These are phyloP conservation scores for Magallana nippona DNA, from an alignment of 2,888 invertebrate species.

Conservation along the genomic window DNA sequence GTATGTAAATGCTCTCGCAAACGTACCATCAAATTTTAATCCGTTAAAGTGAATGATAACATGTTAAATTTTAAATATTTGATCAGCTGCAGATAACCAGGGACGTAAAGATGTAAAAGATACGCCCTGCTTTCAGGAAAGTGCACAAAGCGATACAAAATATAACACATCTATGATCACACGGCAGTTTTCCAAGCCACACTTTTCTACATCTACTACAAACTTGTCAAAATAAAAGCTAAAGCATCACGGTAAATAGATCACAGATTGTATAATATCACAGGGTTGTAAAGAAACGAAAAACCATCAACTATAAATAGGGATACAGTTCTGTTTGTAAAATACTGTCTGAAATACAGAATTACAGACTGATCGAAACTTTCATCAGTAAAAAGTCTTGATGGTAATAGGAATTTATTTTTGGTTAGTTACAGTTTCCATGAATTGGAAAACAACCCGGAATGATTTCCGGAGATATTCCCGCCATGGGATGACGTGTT, in stretches of 20 bases:
- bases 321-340: background rate
- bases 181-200: background rate
- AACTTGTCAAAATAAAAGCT: background rate
- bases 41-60: too few relatives aligned
- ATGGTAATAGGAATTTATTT: background rate
- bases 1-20: too few relatives aligned
- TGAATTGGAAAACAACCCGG: constrained; percentile 6
- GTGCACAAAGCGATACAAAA: too few relatives aligned
- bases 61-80: too few relatives aligned
- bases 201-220: background rate
- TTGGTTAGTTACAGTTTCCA: background rate
- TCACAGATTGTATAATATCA: constrained; percentile 12
- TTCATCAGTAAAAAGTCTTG: background rate
- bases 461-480: constrained; percentile 38
- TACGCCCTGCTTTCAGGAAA: too few relatives aligned
- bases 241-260: background rate
- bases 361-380: background rate
- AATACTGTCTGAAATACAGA: background rate
- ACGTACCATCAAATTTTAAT: too few relatives aligned
- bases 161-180: background rate
- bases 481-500: constrained; percentile 39
- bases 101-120: too few relatives aligned
- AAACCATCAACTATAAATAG: background rate
- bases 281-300: background rate
- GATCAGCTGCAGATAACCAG: too few relatives aligned